Evolutionary conservation across 2,113 vertebrate genomes (phyloP).

Genomic region (Pelvicachromis taeniatus): DNA sequence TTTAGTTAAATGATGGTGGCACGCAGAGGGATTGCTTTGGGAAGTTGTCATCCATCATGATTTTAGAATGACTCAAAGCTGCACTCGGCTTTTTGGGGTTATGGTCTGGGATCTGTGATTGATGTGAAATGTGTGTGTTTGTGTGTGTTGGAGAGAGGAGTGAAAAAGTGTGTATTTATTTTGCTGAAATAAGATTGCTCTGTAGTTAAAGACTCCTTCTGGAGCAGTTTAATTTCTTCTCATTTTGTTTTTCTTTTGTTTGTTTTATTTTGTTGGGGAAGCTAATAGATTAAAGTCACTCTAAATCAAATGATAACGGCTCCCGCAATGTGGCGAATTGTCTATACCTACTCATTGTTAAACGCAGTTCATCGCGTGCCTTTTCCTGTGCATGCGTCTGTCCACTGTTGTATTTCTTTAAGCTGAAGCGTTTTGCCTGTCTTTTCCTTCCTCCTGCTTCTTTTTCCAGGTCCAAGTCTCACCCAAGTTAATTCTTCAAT

Average conservation of each 20-base stretch:
- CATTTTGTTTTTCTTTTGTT: neutral
- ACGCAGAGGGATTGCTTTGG: slow-evolving; percentile 69
- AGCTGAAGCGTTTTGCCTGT: slow-evolving; percentile 36
- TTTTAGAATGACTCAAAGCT: slow-evolving; percentile 73
- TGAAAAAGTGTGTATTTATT: slow-evolving; percentile 7
- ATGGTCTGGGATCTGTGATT: slow-evolving; percentile 66
- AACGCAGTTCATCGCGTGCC: neutral
- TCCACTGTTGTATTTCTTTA: slow-evolving; percentile 31
- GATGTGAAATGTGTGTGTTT: slow-evolving; percentile 50
- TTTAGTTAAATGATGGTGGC: slow-evolving; percentile 75
- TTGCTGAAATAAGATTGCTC: slow-evolving; percentile 7
- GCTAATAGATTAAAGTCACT: slow-evolving; percentile 14
- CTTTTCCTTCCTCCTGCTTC: slow-evolving; percentile 32
- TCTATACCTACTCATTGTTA: neutral
- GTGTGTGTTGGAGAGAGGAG: slow-evolving; percentile 17
- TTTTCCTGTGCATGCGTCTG: neutral
- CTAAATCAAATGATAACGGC: slow-evolving; percentile 5
- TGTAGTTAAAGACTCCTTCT: neutral
- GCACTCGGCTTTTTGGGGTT: slow-evolving; percentile 66
- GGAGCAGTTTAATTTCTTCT: neutral
- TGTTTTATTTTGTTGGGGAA: neutral
- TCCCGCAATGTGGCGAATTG: neutral
- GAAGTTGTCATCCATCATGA: slow-evolving; percentile 79
- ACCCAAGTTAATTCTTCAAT: slow-evolving; percentile 71
- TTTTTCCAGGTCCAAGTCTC: slow-evolving; percentile 42